Evolutionary conservation across 2,797 vertebrate species (phyloP), one percentile per base, ranked within the genome.

Genomic region (Simalia tracyae): DNA sequence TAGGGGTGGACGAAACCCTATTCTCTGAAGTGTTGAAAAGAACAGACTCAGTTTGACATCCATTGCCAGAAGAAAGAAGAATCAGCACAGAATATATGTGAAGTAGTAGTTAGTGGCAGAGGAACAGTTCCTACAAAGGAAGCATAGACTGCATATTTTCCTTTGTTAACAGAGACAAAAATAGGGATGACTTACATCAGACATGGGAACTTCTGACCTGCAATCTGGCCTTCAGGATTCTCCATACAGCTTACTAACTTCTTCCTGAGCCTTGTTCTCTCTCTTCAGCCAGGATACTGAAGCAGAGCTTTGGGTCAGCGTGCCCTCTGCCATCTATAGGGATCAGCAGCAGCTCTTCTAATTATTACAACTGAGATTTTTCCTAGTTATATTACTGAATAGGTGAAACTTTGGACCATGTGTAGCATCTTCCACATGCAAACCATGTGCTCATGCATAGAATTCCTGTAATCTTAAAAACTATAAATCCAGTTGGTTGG

Each of bases 191-290:
- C 14, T 63, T 76, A 46, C 36, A 81, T 42, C 68, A 76, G 68
- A 3, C 17, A 42, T 9, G 17, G 31, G 17, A 19, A 76, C 7
- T 42, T 76, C 68, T 76, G 68, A 17, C 17, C 31, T 76, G 31
- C n/a, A 76, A 19, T 76, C 0, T 31, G 36, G 17, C 7, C 72
- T 76, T 42, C 72, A 76, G 19, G 17, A 8, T 81, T 81, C 72
- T 81, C 72, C 36, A 81, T 46, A 81, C 22, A 81, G 17, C 17
- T 81, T 36, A 46, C 72, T 36, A 81, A 46, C 72, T 81, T 81
- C 42, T 81, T 81, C 5, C 8, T 42, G 68, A 76, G 17, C 31
- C 31, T 22, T 19, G 0, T 0, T 0, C 0, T 1, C 0, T 0
- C 17, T 4, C 8, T 42, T 22, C 7, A 76, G 7, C 68, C 68